Evolutionary conservation across 2,888 invertebrate genomes (phyloP), one percentile per base, ranked within the genome.

Genomic region (Torymus texanus): DNA sequence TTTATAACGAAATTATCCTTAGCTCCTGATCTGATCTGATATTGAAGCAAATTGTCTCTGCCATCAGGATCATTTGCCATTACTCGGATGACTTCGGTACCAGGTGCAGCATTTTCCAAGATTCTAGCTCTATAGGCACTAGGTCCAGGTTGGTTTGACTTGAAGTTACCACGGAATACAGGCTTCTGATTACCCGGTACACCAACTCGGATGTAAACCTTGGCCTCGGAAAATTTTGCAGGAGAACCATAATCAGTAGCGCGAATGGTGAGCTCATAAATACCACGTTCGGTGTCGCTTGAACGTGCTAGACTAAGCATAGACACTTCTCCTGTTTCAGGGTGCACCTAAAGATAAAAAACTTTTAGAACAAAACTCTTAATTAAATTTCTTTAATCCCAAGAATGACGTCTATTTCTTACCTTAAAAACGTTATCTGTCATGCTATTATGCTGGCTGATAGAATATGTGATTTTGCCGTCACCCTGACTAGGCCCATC

Each of bases 171-270:
- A 84, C 94, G 93, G 85, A 95, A 95, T n/a, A 94, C 93, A 0
- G 95, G 96, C n/a, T 95, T 91, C 84, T 95, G 95, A 85, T 95
- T 95, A 0, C 95, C 95, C 0, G 95, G 94, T 3, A 95, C 95
- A 0, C 95, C 95, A 0, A 96, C 95, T n/a, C 95, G 92, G 16
- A 96, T 92, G 12, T 92, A 91, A 0, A 95, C 92, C 55, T 93
- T 91, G 0, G 94, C 93, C 81, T 94, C 94, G 58, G 94, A 93
- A 70, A 92, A 91, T 0, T 95, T 88, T 0, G 94, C 92, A 13
- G 95, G 95, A 53, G 85, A 90, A 91, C 95, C 95, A 83, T 92
- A 93, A 88, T 96, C 96, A 12, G 94, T 94, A 1, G 95, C 95
- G 75, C 93, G 92, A 0, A 95, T 91, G 1, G 92, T 90, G 53